phyloP scores from a whole-genome alignment of 2,888 invertebrate genomes.

The Horisme vitalbata region DNA sequence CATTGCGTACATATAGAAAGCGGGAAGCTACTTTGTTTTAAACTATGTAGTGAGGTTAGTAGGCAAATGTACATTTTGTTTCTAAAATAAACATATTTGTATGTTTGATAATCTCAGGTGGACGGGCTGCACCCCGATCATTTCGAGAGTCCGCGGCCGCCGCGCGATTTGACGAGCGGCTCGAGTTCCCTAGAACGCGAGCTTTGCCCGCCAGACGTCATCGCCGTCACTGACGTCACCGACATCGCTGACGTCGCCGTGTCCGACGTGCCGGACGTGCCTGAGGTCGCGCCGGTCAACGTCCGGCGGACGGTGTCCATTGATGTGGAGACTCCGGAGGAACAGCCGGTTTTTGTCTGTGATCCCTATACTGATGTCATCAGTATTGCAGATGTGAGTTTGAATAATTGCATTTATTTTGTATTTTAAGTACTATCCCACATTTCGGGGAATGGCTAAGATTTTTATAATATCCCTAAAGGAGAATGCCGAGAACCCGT shows the following conservation, averaged over 20 bases:
- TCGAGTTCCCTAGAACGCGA: constrained; percentile 73
- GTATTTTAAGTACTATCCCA: no score
- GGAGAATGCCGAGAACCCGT: no score
- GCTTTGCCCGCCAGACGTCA: constrained; percentile 41
- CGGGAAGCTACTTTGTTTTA: no score
- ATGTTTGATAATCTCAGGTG: constrained; percentile 48
- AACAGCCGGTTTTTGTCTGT: constrained; percentile 62
- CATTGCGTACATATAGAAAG: no score
- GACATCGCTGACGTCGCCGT: background rate
- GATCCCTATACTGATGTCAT: constrained; percentile 62
- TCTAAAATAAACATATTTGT: no score
- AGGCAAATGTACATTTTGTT: no score
- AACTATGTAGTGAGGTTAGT: no score
- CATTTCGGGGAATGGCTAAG: no score
- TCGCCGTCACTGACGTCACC: background rate
- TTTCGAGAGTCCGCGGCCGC: constrained; percentile 52
- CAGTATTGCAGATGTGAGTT: constrained; percentile 63
- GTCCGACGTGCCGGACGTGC: no score
- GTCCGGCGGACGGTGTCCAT: constrained; percentile 15
- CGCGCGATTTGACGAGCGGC: constrained; percentile 59
- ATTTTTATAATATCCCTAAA: no score
- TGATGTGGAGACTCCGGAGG: constrained; percentile 60
- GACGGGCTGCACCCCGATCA: constrained; percentile 67
- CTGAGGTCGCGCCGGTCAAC: constrained; percentile 12
- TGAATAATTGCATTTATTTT: no score